Evolutionary conservation across 2,888 invertebrate species (phyloP).

Genomic region (Drosophila neoperkinsi): DNA sequence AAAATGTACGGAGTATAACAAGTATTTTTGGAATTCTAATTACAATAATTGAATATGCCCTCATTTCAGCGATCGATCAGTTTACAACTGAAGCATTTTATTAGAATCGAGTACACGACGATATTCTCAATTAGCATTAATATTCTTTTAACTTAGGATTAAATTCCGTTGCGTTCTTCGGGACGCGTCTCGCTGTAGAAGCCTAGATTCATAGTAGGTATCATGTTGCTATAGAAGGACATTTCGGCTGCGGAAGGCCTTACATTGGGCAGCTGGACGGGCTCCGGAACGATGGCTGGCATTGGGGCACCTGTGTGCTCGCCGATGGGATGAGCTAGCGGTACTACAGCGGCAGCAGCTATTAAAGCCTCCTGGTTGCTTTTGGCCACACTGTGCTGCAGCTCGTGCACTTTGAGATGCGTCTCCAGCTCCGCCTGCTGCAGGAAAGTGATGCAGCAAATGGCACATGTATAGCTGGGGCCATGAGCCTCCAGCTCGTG

Average conservation of each 20-base stretch:
- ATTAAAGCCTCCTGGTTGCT: slow-evolving; percentile 67
- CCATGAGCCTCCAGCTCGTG: slow-evolving; percentile 89
- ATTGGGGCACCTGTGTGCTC: slow-evolving; percentile 17
- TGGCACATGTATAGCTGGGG: slow-evolving; percentile 88
- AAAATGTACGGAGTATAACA: neutral
- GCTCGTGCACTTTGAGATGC: slow-evolving; percentile 83
- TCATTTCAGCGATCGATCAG: neutral
- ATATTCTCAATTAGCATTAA: neutral
- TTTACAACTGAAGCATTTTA: neutral
- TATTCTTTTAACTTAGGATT: neutral
- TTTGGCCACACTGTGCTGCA: slow-evolving; percentile 78
- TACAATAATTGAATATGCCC: neutral
- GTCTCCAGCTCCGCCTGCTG: slow-evolving; percentile 80
- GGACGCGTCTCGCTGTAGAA: slow-evolving; percentile 84
- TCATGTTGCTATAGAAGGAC: slow-evolving; percentile 81
- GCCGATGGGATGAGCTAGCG: slow-evolving; percentile 12
- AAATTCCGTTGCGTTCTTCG: slow-evolving; percentile 75
- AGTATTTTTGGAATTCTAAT: neutral
- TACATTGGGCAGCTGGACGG: slow-evolving; percentile 37
- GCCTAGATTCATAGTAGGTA: slow-evolving; percentile 83
- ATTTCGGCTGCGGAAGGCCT: slow-evolving; percentile 74
- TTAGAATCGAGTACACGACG: neutral
- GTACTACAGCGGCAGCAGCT: slow-evolving; percentile 36
- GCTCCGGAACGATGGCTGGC: slow-evolving; percentile 24
- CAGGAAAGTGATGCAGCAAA: slow-evolving; percentile 85